A percentile compares a stretch with the other conserved stretches of the same genome.
Evolutionary conservation across 2,113 vertebrate genomes (phyloP).

Genomic region (Semicossyphus pulcher): DNA sequence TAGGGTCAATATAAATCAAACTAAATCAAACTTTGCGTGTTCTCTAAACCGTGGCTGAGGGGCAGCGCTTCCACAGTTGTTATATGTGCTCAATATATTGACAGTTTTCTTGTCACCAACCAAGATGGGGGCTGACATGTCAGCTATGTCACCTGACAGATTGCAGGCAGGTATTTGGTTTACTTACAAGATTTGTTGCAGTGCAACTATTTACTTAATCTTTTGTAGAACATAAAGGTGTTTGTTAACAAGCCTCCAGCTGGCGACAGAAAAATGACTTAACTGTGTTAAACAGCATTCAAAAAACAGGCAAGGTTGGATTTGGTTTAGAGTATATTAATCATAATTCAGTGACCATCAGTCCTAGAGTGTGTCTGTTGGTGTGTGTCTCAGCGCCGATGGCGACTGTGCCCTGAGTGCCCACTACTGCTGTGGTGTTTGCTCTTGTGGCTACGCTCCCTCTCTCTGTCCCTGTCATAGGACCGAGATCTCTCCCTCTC

Average conservation of each 20-base stretch:
- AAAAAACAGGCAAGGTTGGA: neutral
- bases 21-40: neutral
- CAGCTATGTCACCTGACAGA: neutral
- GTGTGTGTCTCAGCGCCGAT: slow-evolving; percentile 87
- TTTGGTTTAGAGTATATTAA: slow-evolving; percentile 7
- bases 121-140: neutral
- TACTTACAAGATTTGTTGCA: neutral
- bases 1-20: neutral
- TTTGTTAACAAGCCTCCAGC: neutral
- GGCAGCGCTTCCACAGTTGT: neutral
- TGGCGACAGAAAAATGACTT: neutral
- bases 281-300: neutral
- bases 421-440: slow-evolving; percentile 91
- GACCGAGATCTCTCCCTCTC: slow-evolving; percentile 93
- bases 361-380: slow-evolving; percentile 11
- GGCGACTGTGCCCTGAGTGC: slow-evolving; percentile 93
- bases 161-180: neutral
- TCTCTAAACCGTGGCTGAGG: neutral
- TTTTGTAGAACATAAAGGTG: neutral
- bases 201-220: neutral
- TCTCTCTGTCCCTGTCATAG: slow-evolving; percentile 89
- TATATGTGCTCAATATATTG: too few species aligned
- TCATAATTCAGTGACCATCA: slow-evolving; percentile 21
- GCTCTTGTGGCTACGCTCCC: slow-evolving; percentile 94
- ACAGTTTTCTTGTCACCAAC: neutral